phyloP scores from a whole-genome alignment of 2,797 vertebrate genomes.

The Sandelia bainsii region DNA sequence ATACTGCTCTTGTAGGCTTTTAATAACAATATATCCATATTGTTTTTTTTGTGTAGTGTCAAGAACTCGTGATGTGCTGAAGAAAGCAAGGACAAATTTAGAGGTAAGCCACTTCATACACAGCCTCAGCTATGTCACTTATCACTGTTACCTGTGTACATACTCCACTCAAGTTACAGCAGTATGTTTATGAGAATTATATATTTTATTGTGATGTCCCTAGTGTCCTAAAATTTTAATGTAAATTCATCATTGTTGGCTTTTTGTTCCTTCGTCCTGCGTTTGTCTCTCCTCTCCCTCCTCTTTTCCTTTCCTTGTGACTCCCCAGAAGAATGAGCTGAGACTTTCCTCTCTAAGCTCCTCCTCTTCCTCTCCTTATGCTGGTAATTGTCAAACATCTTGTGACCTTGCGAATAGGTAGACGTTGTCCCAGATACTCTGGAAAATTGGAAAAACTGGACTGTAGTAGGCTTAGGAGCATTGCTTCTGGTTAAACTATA shows the following conservation, averaged over 20 bases:
- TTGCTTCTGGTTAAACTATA: neutral
- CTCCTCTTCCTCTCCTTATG: constrained; percentile 84
- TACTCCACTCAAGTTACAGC: constrained; percentile 31
- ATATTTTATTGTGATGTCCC: constrained; percentile 1
- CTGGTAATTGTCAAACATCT: constrained; percentile 83
- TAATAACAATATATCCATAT: neutral
- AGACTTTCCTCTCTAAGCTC: constrained; percentile 89
- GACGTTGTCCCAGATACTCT: constrained; percentile 50
- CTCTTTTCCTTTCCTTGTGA: constrained; percentile 54
- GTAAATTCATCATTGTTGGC: constrained; percentile 54
- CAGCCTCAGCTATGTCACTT: neutral
- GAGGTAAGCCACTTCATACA: constrained; percentile 82
- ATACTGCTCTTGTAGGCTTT: neutral
- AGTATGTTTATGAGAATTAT: constrained; percentile 35
- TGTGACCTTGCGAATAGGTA: constrained; percentile 55
- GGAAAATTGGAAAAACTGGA: neutral
- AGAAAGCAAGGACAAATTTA: constrained; percentile 93
- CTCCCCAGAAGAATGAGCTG: constrained; percentile 87
- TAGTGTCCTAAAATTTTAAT: constrained; percentile 26
- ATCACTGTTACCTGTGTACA: constrained; percentile 12
- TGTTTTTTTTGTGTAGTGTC: constrained; percentile 85
- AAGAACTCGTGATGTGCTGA: constrained; percentile 92
- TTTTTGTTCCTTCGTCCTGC: constrained; percentile 59
- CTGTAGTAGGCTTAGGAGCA: neutral
- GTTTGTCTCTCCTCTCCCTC: constrained; percentile 57